A percentile compares a stretch with the other conserved stretches of the same genome.
Evolutionary conservation across 2,113 vertebrate genomes (phyloP).

Genomic region (Orthochromis malagaraziensis): DNA sequence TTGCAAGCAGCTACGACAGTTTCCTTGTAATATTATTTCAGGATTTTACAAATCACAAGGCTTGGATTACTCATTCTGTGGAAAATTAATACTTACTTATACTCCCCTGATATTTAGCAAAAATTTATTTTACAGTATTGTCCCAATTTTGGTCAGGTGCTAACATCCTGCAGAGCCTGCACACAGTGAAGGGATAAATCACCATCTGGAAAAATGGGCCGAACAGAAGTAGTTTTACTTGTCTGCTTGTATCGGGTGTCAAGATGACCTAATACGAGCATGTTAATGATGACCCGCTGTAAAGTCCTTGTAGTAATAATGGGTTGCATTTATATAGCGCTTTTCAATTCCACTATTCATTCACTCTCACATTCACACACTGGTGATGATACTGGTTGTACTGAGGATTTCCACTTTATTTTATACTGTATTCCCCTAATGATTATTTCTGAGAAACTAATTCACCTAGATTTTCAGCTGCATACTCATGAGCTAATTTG

Average conservation of each 20-base stretch:
- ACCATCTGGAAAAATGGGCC: not conserved
- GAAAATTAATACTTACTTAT: not conserved
- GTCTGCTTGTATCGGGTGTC: not conserved
- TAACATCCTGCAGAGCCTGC: not conserved
- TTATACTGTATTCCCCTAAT: not conserved
- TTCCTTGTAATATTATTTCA: not conserved
- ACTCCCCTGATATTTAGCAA: not conserved
- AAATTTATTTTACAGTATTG: not conserved
- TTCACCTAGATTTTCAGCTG: not conserved
- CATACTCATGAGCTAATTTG: not conserved
- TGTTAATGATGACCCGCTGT: not conserved
- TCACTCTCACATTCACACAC: not conserved
- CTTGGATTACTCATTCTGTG: not conserved
- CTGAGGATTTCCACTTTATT: not conserved
- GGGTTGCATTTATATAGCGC: not conserved
- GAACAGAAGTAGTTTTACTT: not conserved
- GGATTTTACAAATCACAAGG: not conserved
- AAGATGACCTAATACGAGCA: not conserved
- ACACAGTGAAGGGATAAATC: not conserved
- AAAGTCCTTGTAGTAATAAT: not conserved
- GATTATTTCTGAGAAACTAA: not conserved
- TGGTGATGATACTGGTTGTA: not conserved
- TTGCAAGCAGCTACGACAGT: not conserved
- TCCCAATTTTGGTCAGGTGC: not conserved
- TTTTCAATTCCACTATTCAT: not conserved